These are phyloP conservation scores for Chlorospingus semifuscus DNA, from an alignment of 2,797 vertebrate species.

Conservation along the genomic window DNA sequence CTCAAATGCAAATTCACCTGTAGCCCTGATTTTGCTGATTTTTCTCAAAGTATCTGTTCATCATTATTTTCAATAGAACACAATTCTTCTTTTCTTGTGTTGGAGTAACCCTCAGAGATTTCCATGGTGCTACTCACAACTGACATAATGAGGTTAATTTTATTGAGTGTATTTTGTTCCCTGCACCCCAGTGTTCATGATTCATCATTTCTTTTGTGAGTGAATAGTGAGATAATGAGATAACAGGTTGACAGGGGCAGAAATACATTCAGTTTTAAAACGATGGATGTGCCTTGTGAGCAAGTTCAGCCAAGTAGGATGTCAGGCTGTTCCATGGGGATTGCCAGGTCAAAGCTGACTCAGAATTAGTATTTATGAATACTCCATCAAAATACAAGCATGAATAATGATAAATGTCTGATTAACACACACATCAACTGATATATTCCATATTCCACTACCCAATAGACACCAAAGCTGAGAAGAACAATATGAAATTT, in stretches of 20 bases:
- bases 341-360: slow-evolving; percentile 58
- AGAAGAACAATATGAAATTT: not conserved
- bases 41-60: not conserved
- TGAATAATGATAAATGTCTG: not conserved
- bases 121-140: not conserved
- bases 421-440: not conserved
- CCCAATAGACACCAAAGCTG: not conserved
- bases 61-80: not conserved
- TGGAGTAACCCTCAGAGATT: slow-evolving; percentile 10
- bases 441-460: not conserved
- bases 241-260: slow-evolving; percentile 42
- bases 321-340: slow-evolving; percentile 5
- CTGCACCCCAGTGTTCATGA: not conserved
- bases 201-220: slow-evolving; percentile 59
- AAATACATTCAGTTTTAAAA: slow-evolving; percentile 12
- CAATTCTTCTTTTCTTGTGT: not conserved
- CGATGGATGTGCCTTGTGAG: not conserved
- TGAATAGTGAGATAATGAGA: slow-evolving; percentile 55
- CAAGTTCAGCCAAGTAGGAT: slow-evolving; percentile 31
- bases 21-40: not conserved
- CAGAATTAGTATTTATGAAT: slow-evolving; percentile 38
- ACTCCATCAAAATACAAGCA: slow-evolving; percentile 3
- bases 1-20: not conserved
- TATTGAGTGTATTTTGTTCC: slow-evolving; percentile 18
- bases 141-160: slow-evolving; percentile 52